Conservation (phyloP, 1,140 invertebrate species). For the Papilio polytes region DNA sequence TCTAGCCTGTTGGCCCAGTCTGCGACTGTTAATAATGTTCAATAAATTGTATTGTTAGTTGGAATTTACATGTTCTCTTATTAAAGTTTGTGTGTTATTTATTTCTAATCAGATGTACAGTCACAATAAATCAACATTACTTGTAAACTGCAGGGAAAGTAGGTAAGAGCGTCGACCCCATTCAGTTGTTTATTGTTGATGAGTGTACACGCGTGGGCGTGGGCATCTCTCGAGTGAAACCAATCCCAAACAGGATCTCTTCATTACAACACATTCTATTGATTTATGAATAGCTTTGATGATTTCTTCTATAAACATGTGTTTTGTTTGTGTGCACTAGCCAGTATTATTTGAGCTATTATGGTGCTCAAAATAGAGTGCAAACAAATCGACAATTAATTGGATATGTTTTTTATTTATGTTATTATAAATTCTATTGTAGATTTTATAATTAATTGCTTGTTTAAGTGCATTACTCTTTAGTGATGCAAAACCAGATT, state of each 20-base stretch:
- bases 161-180: constrained; percentile 52
- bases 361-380: neutral
- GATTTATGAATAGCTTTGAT: constrained; percentile 25
- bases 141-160: constrained; percentile 49
- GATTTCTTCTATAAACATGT: constrained; percentile 6
- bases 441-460: neutral
- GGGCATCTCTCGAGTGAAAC: constrained; percentile 37
- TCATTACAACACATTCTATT: constrained; percentile 14
- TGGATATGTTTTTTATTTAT: neutral
- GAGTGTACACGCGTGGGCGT: constrained; percentile 39
- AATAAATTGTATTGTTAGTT: neutral
- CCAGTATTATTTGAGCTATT: constrained; percentile 8
- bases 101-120: constrained; percentile 42
- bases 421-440: neutral
- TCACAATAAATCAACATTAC: constrained; percentile 27
- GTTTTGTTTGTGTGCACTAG: neutral
- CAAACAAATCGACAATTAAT: neutral
- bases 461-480: neutral
- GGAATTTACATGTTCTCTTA: neutral
- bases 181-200: constrained; percentile 48
- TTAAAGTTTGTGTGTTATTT: neutral
- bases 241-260: constrained; percentile 23
- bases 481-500: neutral
- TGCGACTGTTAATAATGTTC: neutral
- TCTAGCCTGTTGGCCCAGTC: too few species aligned